Evolutionary conservation across 2,888 invertebrate species (phyloP).

Genomic region (Myathropa florea): DNA sequence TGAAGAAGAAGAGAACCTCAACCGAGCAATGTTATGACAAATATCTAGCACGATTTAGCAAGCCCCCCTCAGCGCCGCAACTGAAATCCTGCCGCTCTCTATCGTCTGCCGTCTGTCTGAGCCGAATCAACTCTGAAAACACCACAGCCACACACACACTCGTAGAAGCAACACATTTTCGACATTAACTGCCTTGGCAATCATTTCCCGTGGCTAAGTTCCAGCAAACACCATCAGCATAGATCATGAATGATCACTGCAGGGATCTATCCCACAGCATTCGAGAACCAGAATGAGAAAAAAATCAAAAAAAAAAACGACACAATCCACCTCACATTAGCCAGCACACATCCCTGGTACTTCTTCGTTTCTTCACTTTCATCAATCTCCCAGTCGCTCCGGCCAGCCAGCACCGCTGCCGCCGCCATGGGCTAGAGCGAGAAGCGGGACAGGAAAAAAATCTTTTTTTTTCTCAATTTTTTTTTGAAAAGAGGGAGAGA

Average conservation of each 20-base stretch:
- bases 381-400: conserved; percentile 56
- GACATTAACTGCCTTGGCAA: not conserved
- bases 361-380: conserved; percentile 63
- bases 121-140: not conserved
- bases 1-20: not conserved
- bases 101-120: not conserved
- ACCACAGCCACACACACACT: not conserved
- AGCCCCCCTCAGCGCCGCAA: not conserved
- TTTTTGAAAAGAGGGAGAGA: conserved; percentile 74
- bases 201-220: not conserved
- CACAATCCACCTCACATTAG: conserved; percentile 56
- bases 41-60: not conserved
- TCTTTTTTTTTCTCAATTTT: conserved; percentile 29
- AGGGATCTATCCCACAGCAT: conserved; percentile 24
- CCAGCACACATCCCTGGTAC: conserved; percentile 42
- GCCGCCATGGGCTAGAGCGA: conserved; percentile 55
- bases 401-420: conserved; percentile 43
- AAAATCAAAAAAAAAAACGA: not conserved
- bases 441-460: conserved; percentile 72
- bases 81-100: not conserved
- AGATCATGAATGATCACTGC: conserved; percentile 34
- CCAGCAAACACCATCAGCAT: conserved; percentile 14
- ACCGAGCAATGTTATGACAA: not conserved
- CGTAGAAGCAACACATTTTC: not conserved
- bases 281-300: not conserved